Conservation (phyloP, 2,797 vertebrate genomes). For the Hozukius guyotensis region DNA sequence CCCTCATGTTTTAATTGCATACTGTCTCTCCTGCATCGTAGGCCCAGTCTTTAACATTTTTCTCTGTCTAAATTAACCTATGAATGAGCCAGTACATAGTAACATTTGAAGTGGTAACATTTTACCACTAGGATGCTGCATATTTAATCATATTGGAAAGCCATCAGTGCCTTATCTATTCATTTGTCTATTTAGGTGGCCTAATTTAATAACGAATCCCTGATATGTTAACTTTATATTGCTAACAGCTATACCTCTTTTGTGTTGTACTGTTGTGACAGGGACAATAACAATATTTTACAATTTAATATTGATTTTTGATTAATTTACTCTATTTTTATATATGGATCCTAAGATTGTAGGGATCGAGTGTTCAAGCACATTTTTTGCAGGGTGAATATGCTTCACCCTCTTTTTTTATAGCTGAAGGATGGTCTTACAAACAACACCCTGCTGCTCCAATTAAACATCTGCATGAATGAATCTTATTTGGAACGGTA, state of each 20-base stretch:
- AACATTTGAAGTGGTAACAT: neutral
- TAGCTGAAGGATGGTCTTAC: neutral
- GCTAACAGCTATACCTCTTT: neutral
- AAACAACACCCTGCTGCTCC: neutral
- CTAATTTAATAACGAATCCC: neutral
- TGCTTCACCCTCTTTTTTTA: neutral
- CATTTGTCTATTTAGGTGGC: neutral
- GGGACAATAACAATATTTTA: neutral
- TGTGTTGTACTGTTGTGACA: neutral
- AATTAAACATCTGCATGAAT: neutral
- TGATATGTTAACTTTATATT: neutral
- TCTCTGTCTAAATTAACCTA: neutral
- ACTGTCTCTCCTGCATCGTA: neutral
- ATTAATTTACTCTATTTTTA: neutral
- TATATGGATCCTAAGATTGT: neutral
- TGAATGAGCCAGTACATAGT: constrained; percentile 11
- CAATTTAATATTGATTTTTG: neutral
- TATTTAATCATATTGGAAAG: neutral
- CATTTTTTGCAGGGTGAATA: neutral
- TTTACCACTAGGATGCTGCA: neutral
- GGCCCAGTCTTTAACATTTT: neutral
- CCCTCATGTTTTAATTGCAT: constrained; percentile 18
- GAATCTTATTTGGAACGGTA: neutral
- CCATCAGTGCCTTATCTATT: neutral
- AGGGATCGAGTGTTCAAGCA: neutral